phyloP scores from a whole-genome alignment of 2,797 vertebrate genomes.

The Leucoraja ocellata region DNA sequence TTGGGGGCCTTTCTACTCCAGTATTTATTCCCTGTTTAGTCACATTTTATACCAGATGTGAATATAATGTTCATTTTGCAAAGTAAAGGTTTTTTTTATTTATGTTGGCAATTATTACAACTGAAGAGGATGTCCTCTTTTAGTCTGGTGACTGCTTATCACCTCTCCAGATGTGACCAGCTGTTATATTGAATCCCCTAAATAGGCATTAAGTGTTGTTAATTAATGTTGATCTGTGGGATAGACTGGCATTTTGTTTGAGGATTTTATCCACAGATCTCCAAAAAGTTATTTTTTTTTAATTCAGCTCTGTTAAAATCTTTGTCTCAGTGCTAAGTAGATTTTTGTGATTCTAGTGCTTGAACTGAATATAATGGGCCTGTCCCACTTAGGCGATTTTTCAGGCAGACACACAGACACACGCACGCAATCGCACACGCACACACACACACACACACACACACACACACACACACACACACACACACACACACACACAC shows the following conservation, averaged over 20 bases:
- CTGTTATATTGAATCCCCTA: neutral
- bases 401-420: no score
- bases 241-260: neutral
- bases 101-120: neutral
- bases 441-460: no score
- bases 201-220: neutral
- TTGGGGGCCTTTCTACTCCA: neutral
- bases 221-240: neutral
- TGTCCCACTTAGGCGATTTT: no score
- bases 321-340: neutral
- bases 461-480: no score
- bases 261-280: neutral
- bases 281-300: neutral
- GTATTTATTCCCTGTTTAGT: neutral
- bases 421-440: no score
- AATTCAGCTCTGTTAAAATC: neutral
- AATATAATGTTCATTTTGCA: conserved; percentile 13
- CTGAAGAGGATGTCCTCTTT: neutral
- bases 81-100: conserved; percentile 13
- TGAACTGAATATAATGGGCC: no score
- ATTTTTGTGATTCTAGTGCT: neutral
- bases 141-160: neutral
- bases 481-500: no score
- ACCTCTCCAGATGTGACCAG: conserved; percentile 1
- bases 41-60: neutral